Base-by-base conservation (phyloP, 2,888 invertebrate genomes). In the Sarcophaga rosellei region DNA sequence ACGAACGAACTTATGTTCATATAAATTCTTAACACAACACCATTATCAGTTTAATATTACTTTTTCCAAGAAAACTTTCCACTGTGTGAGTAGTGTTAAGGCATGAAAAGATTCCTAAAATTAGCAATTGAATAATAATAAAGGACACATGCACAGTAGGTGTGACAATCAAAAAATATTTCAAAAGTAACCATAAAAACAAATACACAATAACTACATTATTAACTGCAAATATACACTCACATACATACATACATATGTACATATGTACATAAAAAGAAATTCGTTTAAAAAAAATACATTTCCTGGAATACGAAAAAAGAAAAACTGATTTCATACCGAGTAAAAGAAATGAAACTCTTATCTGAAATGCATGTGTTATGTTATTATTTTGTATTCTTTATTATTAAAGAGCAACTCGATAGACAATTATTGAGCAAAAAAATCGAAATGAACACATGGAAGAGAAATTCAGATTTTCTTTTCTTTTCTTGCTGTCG, bases 141-240 rank as follows among this genome's bases (percentile, higher is more conserved):
- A 4, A 25, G 53, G 63, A 70, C 35, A 61, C 59, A 62, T 66
- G 63, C 73, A 78, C 86, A 86, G 77, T 80, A 80, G 83, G 86
- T 86, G 86, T 83, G 80, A 80, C 73, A 77, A 65, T 86, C 8
- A 35, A 35, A 35, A 35, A 35, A 10, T 10, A 35, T 83, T 83
- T 68, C 47, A 83, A 86, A 65, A 80, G 65, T 74, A 77, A 63
- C 20, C 57, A 53, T 68, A 2, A 74, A 61, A 53, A 23, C 63
- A 63, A 80, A 65, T 79, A 80, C 72, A 76, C 59, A 68, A 77
- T 12, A 86, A 83, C 62, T 57, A 74, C 73, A 83, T 74, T 83
- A 83, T 53, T 53, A 20, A 35, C 35, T 47, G 8, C 78, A 70
- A n/a, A 79, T 15, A 25, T 17, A 75, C 62, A 66, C 53, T 63